Evolutionary conservation across 1,140 invertebrate genomes (phyloP).

Genomic region (Uloborus diversus): DNA sequence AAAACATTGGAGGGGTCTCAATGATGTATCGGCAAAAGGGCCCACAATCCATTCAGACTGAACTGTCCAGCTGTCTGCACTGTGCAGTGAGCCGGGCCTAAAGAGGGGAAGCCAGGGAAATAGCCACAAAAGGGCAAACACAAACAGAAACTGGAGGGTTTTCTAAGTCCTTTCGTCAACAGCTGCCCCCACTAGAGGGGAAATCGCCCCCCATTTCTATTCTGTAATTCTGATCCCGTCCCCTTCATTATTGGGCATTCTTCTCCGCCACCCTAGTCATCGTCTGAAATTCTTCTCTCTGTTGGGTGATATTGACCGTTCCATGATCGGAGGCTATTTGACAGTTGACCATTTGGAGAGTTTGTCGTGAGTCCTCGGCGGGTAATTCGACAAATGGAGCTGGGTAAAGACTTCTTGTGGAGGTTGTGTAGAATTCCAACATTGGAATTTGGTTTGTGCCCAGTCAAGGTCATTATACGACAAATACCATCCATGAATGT

Average conservation of each 20-base stretch:
- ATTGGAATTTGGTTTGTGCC: no score
- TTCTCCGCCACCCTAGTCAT: neutral
- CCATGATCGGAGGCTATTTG: no score
- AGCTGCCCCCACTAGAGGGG: slow-evolving; percentile 12
- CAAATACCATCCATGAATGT: no score
- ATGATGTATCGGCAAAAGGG: neutral
- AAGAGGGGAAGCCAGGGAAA: neutral
- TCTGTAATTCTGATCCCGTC: neutral
- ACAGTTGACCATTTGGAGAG: no score
- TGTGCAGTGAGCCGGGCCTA: neutral
- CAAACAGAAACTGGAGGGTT: neutral
- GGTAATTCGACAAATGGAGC: no score
- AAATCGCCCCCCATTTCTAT: neutral
- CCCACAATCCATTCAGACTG: neutral
- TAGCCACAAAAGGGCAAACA: slow-evolving; percentile 42
- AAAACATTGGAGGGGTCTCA: slow-evolving; percentile 10
- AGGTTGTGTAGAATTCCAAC: no score
- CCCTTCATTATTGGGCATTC: neutral
- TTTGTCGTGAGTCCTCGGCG: no score
- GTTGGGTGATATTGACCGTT: no score
- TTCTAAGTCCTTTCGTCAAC: slow-evolving; percentile 38
- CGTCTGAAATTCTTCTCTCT: no score
- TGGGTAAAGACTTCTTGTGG: no score
- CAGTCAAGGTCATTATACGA: no score
- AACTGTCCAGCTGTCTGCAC: slow-evolving; percentile 5